phyloP scores from a whole-genome alignment of 2,797 vertebrate species.

The Eremophila alpestris region DNA sequence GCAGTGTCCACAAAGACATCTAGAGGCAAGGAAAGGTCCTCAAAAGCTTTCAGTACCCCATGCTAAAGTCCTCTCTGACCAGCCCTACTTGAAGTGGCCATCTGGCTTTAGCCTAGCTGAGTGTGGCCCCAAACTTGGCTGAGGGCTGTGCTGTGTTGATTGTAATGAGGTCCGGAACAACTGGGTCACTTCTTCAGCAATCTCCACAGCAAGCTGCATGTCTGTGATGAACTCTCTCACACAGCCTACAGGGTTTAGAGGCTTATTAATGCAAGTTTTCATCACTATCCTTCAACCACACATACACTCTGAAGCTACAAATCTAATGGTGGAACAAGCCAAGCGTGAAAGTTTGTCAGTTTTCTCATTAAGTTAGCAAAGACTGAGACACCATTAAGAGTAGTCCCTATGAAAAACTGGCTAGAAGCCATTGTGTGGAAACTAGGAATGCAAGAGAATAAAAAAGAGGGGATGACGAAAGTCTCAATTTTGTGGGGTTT shows the following conservation, averaged over 20 bases:
- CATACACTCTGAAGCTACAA: neutral
- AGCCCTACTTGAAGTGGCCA: neutral
- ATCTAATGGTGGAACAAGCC: neutral
- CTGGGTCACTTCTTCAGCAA: neutral
- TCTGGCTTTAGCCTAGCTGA: neutral
- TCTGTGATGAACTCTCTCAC: neutral
- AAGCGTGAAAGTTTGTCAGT: neutral
- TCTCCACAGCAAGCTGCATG: neutral
- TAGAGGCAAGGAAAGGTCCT: neutral
- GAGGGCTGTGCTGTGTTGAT: neutral
- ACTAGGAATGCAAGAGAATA: neutral
- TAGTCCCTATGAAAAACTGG: neutral
- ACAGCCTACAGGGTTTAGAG: neutral
- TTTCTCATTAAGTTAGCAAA: slow-evolving; percentile 1
- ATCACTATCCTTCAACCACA: neutral
- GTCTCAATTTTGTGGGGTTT: neutral
- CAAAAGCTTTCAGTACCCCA: neutral
- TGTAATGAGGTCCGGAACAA: neutral
- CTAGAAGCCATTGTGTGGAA: neutral
- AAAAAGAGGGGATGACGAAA: neutral
- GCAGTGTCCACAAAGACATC: neutral
- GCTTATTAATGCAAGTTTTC: neutral
- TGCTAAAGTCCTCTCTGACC: neutral
- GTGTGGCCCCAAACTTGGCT: neutral
- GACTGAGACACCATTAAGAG: neutral